Base-by-base conservation (phyloP, 2,888 invertebrate species). In the Dioctria rufipes region DNA sequence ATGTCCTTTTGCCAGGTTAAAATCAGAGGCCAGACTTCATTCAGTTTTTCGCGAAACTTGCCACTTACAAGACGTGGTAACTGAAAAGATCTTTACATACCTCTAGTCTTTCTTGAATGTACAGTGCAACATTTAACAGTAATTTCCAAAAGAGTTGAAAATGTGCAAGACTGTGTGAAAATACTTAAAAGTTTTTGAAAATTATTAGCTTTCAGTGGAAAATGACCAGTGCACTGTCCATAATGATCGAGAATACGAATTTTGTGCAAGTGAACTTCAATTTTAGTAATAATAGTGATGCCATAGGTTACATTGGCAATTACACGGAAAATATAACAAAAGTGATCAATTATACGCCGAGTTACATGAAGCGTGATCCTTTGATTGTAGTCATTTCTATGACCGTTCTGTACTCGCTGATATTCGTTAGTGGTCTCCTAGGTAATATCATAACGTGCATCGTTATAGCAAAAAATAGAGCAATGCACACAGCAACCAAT, bases 371-470 rank as follows among this genome's bases (percentile, higher is more conserved):
- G 43, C 11, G 65, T 39, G 78, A 78, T 54, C 13, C 61, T 4
- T 46, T 80, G 49, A 93, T 65, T 13, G 6, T 78, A 3, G 54
- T 66, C 43, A 66, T 78, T 49, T 51, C 93, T 0, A 92, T 94
- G 84, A 94, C 94, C 4, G 88, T 93, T 13, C 89, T 93, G 73
- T 95, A 95, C 87, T 88, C 90, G 1, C 60, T 84, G 6, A 84
- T 84, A 67, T 84, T 84, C 75, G 86, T 95, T 6, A 92, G 92
- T 2, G 95, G 95, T 2, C 87, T 95, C 2, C 87, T 94, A 9
- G 95, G 95, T 0, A 95, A 95, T 87, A 89, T 94, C 75, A 92
- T 93, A 85, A 95, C 95, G 1, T 95, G 95, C 86, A 89, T 94
- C 77, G 95, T 95, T 25, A 95, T 95, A 83, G 91, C 92, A 8